A percentile compares a stretch with the other conserved stretches of the same genome.
These are phyloP conservation scores for Aphelinus atriplicis DNA, from an alignment of 1,140 invertebrate species.

Conservation along the genomic window DNA sequence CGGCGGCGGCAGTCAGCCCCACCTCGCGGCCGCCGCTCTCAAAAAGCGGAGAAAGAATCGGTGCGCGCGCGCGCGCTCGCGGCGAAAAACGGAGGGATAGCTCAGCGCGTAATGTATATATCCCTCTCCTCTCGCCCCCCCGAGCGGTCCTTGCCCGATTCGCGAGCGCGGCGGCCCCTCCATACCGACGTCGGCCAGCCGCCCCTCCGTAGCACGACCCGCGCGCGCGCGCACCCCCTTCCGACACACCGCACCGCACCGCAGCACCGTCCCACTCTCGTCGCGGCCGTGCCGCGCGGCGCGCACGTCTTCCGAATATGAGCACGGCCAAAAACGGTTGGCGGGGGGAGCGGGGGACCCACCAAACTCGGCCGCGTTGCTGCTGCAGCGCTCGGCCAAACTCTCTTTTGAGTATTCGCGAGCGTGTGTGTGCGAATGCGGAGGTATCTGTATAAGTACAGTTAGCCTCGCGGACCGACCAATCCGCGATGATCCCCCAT, in stretches of 20 bases:
- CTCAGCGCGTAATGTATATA: constrained; percentile 22
- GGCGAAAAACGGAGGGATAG: constrained; percentile 35
- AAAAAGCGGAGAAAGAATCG: constrained; percentile 27
- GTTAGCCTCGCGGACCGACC: too few species aligned
- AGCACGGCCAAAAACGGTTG: too few species aligned
- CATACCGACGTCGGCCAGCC: constrained; percentile 56
- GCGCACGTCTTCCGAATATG: constrained; percentile 13
- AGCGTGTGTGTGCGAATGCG: too few species aligned
- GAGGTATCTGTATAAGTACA: too few species aligned
- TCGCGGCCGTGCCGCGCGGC: constrained; percentile 36
- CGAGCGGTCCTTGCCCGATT: constrained; percentile 28
- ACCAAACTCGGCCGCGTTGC: too few species aligned
- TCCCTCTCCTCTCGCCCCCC: constrained; percentile 39
- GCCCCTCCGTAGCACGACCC: constrained; percentile 46
- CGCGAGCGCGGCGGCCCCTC: constrained; percentile 36
- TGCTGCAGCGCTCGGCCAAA: too few species aligned
- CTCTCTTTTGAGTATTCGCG: too few species aligned
- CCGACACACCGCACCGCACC: constrained; percentile 39
- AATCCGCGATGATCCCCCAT: too few species aligned
- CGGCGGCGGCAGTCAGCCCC: constrained; percentile 40
- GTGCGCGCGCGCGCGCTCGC: constrained; percentile 28
- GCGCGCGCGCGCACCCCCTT: constrained; percentile 18
- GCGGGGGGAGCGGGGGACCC: too few species aligned
- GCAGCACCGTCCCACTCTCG: constrained; percentile 43
- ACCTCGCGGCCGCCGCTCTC: neutral